phyloP scores from a whole-genome alignment of 2,797 vertebrate genomes.

The Cossypha niveicapilla region DNA sequence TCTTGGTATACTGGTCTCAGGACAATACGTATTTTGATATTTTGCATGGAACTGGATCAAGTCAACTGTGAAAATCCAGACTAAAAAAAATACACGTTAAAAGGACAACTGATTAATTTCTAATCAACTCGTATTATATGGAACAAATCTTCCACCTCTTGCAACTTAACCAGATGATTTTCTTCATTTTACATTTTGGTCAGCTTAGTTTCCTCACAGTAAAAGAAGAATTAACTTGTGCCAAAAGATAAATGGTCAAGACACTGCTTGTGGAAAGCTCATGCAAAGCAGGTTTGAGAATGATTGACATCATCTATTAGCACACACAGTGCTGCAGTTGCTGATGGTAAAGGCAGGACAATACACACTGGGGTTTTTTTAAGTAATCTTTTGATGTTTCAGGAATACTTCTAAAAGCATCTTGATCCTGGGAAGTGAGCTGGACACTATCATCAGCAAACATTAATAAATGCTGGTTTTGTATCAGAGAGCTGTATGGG shows the following conservation, averaged over 20 bases:
- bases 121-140: neutral
- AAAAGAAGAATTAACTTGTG: neutral
- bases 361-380: neutral
- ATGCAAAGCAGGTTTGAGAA: neutral
- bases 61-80: neutral
- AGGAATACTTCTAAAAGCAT: neutral
- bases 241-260: neutral
- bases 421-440: neutral
- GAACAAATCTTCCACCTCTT: neutral
- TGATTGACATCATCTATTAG: neutral
- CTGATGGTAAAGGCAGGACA: neutral
- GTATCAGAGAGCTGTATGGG: neutral
- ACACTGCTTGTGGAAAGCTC: neutral
- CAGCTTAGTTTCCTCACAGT: neutral
- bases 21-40: neutral
- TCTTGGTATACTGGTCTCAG: neutral
- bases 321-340: fast-evolving
- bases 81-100: neutral
- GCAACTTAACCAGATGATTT: neutral
- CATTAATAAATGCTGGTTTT: neutral
- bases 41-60: neutral
- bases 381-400: neutral
- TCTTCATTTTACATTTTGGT: neutral
- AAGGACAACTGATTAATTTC: neutral
- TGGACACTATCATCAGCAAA: neutral